phyloP scores from a whole-genome alignment of 2,888 invertebrate genomes.

The Hydrotaea cyrtoneurina region DNA sequence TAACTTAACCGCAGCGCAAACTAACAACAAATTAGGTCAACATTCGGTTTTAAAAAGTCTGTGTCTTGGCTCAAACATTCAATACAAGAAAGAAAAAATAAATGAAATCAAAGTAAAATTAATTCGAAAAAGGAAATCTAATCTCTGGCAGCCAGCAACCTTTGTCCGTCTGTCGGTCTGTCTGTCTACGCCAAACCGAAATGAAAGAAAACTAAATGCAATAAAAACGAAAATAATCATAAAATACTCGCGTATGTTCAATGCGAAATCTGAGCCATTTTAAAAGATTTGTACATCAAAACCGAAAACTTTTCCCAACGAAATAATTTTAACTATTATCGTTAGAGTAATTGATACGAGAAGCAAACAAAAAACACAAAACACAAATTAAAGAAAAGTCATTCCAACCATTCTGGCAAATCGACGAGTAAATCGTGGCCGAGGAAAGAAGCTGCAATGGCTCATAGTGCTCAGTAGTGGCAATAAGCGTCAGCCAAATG shows the following conservation, averaged over 20 bases:
- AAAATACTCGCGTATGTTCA: neutral
- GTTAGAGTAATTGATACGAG: neutral
- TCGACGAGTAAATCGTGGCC: constrained; percentile 32
- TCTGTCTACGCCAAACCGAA: neutral
- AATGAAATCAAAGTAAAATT: constrained; percentile 30
- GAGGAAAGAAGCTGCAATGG: constrained; percentile 15
- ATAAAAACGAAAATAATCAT: neutral
- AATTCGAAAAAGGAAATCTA: constrained; percentile 10
- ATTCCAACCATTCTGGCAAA: constrained; percentile 42
- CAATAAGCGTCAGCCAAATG: constrained; percentile 55
- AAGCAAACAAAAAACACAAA: constrained; percentile 32
- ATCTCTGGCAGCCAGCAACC: constrained; percentile 18
- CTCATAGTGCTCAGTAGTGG: constrained; percentile 32
- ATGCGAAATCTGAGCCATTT: neutral
- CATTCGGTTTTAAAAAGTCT: neutral
- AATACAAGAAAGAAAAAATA: neutral
- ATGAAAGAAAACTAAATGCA: neutral
- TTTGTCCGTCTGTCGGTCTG: neutral
- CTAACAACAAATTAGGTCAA: constrained; percentile 4
- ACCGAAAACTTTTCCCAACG: neutral
- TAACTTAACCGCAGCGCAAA: neutral
- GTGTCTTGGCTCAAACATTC: neutral
- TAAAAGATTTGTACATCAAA: neutral
- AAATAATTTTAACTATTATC: constrained; percentile 38
- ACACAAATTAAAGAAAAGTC: constrained; percentile 27